Conservation (phyloP, 2,797 vertebrate genomes). For the Platyrinchus mystaceus region DNA sequence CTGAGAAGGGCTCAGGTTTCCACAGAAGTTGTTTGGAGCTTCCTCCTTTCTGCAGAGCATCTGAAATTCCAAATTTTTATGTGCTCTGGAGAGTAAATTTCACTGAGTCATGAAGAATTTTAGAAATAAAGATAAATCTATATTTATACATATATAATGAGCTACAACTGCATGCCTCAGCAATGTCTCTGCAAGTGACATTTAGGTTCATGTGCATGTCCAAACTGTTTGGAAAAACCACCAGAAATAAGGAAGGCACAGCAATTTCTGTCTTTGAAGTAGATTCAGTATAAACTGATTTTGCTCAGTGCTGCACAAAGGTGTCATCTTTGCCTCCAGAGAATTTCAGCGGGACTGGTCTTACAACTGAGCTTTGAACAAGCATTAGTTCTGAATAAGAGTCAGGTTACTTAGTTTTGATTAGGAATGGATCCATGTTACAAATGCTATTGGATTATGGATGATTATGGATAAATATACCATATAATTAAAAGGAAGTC, state of each 20-base stretch:
- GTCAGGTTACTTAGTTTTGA: background rate
- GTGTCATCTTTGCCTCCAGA: background rate
- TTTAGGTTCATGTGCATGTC: background rate
- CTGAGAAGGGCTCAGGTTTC: background rate
- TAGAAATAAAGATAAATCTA: background rate
- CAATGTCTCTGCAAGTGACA: background rate
- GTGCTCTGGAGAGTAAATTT: background rate
- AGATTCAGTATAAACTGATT: background rate
- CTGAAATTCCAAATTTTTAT: background rate
- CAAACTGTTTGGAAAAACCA: background rate
- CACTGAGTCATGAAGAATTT: background rate
- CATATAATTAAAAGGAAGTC: conserved; percentile 12
- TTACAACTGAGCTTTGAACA: background rate
- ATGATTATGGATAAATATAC: background rate
- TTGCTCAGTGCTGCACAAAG: background rate
- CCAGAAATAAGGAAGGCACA: background rate
- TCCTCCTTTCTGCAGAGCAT: background rate
- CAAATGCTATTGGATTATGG: background rate
- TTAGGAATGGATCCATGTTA: background rate
- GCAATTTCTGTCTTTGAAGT: background rate
- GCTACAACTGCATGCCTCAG: background rate
- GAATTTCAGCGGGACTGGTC: background rate
- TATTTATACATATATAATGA: background rate
- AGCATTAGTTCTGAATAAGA: background rate
- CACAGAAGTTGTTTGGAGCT: background rate